Conservation (phyloP, 2,888 invertebrate genomes). For the Drosophila kambysellisi region DNA sequence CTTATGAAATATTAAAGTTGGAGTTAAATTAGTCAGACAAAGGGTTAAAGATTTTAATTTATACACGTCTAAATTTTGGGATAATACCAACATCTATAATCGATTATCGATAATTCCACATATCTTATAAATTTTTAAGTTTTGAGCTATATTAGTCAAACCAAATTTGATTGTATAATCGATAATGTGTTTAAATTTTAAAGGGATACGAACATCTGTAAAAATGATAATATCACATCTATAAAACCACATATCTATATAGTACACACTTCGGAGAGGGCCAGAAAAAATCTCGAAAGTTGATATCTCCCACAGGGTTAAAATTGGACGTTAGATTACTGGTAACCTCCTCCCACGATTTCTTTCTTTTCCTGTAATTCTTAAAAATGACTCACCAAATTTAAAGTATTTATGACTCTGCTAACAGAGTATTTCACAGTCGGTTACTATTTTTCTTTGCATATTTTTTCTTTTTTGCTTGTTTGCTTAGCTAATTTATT, state of each 20-base stretch:
- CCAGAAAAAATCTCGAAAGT: neutral
- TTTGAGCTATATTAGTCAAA: neutral
- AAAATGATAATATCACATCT: neutral
- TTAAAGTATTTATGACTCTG: neutral
- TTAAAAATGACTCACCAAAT: neutral
- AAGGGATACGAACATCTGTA: neutral
- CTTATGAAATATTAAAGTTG: too few relatives aligned
- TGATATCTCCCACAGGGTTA: too few relatives aligned
- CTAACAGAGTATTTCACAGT: neutral
- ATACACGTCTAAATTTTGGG: too few relatives aligned
- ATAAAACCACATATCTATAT: neutral
- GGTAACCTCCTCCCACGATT: neutral
- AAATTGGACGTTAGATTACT: too few relatives aligned
- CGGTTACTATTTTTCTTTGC: neutral
- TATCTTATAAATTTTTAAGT: neutral
- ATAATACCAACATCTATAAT: neutral
- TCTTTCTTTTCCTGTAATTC: neutral
- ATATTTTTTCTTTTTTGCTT: conserved; percentile 22
- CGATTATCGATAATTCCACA: neutral
- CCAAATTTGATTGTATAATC: neutral
- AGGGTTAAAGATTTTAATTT: too few relatives aligned
- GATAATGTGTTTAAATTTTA: neutral
- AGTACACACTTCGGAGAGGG: too few relatives aligned
- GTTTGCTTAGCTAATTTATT: conserved; percentile 75
- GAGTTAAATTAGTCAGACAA: too few relatives aligned